Conservation (phyloP, 2,113 vertebrate species). For the Microtus oregoni region DNA sequence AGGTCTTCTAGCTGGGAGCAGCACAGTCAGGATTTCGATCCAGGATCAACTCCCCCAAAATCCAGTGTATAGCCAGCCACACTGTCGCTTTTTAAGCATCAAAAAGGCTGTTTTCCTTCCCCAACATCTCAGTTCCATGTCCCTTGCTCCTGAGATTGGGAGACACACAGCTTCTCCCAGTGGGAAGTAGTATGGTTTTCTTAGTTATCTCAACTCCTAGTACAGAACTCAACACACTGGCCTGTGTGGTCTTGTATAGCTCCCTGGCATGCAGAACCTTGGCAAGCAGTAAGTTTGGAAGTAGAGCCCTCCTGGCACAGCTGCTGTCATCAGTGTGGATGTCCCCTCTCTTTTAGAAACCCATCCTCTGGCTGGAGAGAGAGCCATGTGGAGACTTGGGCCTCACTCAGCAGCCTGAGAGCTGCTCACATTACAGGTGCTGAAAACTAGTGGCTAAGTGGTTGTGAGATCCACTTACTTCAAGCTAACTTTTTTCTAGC, state of each 20-base stretch:
- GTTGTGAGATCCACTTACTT: background rate
- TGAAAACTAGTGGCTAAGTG: background rate
- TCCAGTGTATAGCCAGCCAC: background rate
- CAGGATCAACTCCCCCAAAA: background rate
- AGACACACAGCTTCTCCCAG: background rate
- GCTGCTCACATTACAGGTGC: too few species aligned
- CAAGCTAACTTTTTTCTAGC: too few species aligned
- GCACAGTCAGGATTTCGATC: background rate
- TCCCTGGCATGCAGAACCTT: background rate
- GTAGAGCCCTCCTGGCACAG: accelerated
- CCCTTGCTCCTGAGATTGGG: background rate
- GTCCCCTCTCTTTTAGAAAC: background rate
- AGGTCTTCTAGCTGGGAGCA: background rate
- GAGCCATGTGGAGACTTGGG: background rate
- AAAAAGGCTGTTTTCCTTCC: background rate
- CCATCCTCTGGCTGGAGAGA: background rate
- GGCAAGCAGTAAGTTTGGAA: background rate
- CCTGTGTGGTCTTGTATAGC: background rate
- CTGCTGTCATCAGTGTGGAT: accelerated
- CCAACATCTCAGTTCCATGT: background rate
- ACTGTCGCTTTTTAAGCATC: background rate
- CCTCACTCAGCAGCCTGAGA: background rate
- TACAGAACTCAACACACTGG: background rate
- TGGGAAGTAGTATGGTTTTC: background rate
- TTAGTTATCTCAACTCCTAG: background rate